These are phyloP conservation scores for Scaptomyza cyrtandrae DNA, from an alignment of 2,888 invertebrate species.

Conservation along the genomic window DNA sequence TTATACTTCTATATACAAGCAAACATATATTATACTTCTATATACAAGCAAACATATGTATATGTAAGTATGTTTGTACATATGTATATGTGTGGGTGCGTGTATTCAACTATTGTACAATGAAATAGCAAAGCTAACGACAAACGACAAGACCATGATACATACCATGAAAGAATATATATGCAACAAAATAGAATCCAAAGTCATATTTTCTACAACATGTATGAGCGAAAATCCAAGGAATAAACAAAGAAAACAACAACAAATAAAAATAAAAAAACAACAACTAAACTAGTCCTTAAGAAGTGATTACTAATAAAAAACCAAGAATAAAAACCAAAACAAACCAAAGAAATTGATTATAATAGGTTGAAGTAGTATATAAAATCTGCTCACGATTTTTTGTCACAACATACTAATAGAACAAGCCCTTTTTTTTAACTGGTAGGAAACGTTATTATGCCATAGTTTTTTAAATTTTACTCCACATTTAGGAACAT, in stretches of 20 bases:
- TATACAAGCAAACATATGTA: conserved; percentile 39
- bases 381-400: neutral
- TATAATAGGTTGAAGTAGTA: conserved; percentile 1
- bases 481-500: neutral
- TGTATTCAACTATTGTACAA: conserved; percentile 68
- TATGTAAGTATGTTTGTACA: conserved; percentile 17
- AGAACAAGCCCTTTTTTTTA: neutral
- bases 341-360: neutral
- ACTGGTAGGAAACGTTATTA: neutral
- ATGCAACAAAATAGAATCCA: conserved; percentile 20
- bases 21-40: conserved; percentile 42
- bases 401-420: neutral
- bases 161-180: conserved; percentile 3
- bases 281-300: conserved; percentile 51
- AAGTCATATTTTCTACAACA: conserved; percentile 41
- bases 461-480: neutral
- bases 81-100: conserved; percentile 19
- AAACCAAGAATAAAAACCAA: neutral
- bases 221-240: conserved; percentile 21
- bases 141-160: conserved; percentile 20
- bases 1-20: conserved; percentile 46
- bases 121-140: conserved; percentile 66
- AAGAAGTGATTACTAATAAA: conserved; percentile 68
- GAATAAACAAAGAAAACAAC: conserved; percentile 23
- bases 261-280: conserved; percentile 25